Percentiles rank a stretch among this genome's conserved stretches.
Evolutionary conservation across 2,797 vertebrate genomes (phyloP).

Genomic region (Gouania willdenowi): DNA sequence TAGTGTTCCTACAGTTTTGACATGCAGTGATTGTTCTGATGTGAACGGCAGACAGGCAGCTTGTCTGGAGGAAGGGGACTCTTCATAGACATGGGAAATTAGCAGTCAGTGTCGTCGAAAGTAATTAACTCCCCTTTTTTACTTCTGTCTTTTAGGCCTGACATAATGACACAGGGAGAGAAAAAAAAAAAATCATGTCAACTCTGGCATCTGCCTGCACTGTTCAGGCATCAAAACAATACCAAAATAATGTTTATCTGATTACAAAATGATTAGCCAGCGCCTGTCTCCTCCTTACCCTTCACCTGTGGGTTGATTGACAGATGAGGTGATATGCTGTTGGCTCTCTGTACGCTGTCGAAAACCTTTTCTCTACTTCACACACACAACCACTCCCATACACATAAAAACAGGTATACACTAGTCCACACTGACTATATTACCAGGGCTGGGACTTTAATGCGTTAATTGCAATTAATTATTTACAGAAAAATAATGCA

Average conservation of each 20-base stretch:
- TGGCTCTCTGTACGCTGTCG: constrained; percentile 53
- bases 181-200: constrained; percentile 85
- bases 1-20: constrained; percentile 62
- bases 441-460: too few species aligned
- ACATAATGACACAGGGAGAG: constrained; percentile 85
- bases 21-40: constrained; percentile 34
- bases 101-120: constrained; percentile 89
- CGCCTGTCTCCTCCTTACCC: constrained; percentile 69
- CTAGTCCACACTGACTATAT: too few species aligned
- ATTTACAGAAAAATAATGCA: too few species aligned
- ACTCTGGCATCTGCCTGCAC: constrained; percentile 83
- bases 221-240: constrained; percentile 97
- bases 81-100: constrained; percentile 93
- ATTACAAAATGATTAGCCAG: constrained; percentile 87
- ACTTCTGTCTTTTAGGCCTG: constrained; percentile 87
- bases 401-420: too few species aligned
- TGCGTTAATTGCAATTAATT: too few species aligned
- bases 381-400: neutral
- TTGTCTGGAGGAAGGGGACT: constrained; percentile 78
- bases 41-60: constrained; percentile 73
- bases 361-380: constrained; percentile 25
- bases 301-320: constrained; percentile 68
- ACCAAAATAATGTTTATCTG: too few species aligned
- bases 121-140: constrained; percentile 91
- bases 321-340: constrained; percentile 61